phyloP scores from a whole-genome alignment of 2,797 vertebrate species.

The Coregonus ussuriensis region DNA sequence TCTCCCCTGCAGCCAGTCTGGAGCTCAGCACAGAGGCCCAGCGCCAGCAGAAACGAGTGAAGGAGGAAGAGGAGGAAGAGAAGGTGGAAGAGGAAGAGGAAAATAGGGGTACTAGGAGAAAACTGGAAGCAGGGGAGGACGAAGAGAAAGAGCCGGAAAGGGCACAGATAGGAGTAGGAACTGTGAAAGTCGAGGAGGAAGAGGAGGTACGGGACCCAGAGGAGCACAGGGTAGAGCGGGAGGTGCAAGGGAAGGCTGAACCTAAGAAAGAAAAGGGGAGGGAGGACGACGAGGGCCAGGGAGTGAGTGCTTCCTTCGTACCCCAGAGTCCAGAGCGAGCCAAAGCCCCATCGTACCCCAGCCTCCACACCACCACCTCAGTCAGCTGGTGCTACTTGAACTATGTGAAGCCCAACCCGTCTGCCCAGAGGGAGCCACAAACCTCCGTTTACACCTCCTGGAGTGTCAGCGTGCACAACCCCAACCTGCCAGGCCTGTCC shows the following conservation, averaged over 20 bases:
- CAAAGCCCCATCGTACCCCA: conserved; percentile 76
- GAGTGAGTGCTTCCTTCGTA: background rate
- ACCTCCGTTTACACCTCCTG: conserved; percentile 93
- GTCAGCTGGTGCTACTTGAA: conserved; percentile 99
- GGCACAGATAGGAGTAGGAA: conserved; percentile 35
- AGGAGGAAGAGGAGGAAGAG: conserved; percentile 81
- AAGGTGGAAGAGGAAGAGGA: conserved; percentile 43
- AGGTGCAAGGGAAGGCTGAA: conserved; percentile 41
- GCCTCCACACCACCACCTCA: conserved; percentile 90
- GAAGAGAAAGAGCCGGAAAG: conserved; percentile 38
- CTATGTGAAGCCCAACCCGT: conserved; percentile 93
- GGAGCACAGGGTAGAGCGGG: conserved; percentile 40
- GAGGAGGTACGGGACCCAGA: conserved; percentile 40
- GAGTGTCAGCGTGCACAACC: conserved; percentile 89
- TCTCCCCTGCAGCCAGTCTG: conserved; percentile 90
- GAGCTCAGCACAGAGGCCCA: conserved; percentile 85
- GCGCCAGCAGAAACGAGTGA: conserved; percentile 93
- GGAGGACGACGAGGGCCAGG: background rate
- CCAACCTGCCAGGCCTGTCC: conserved; percentile 91
- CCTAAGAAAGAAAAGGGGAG: conserved; percentile 55
- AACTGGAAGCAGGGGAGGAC: conserved; percentile 52
- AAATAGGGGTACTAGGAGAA: conserved; percentile 39
- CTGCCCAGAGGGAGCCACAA: conserved; percentile 81
- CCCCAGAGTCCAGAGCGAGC: conserved; percentile 72
- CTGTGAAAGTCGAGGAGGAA: conserved; percentile 46